Percentiles rank a stretch among this genome's conserved stretches.
Conservation (phyloP, 2,888 invertebrate genomes). For the Idaea dimidiata region DNA sequence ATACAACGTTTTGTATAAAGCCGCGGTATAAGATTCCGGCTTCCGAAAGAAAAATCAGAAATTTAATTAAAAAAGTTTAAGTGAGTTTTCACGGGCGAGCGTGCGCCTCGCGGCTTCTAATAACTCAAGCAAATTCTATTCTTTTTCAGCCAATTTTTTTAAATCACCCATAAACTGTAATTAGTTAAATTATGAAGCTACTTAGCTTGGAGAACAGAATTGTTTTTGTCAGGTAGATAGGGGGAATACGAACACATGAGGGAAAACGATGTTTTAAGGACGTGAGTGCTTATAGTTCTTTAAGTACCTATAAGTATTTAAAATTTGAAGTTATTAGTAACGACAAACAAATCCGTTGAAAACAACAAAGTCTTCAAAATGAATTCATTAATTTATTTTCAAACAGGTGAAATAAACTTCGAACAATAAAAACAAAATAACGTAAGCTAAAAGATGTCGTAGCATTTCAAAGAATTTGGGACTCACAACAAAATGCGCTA, state of each 20-base stretch:
- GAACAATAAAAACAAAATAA: not conserved
- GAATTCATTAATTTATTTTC: too few species aligned
- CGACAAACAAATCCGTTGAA: too few species aligned
- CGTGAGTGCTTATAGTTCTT: too few species aligned
- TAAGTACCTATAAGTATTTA: too few species aligned
- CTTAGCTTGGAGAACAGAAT: not conserved
- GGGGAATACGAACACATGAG: not conserved
- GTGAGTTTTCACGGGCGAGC: constrained; percentile 76
- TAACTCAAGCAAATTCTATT: constrained; percentile 70
- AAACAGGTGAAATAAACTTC: not conserved
- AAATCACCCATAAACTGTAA: constrained; percentile 30
- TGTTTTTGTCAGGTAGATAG: not conserved
- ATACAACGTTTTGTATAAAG: constrained; percentile 75
- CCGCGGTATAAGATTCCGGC: constrained; percentile 60
- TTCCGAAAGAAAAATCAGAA: constrained; percentile 67
- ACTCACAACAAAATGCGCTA: constrained; percentile 20
- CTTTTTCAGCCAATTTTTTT: constrained; percentile 56
- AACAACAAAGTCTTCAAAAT: not conserved
- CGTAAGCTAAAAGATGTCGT: not conserved
- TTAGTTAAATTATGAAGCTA: constrained; percentile 20
- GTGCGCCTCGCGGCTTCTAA: constrained; percentile 61
- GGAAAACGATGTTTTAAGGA: not conserved
- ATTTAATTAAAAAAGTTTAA: constrained; percentile 80
- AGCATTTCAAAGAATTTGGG: constrained; percentile 20
- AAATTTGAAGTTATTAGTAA: too few species aligned